These are phyloP conservation scores for Merops nubicus DNA, from an alignment of 2,113 vertebrate genomes.

Conservation along the genomic window DNA sequence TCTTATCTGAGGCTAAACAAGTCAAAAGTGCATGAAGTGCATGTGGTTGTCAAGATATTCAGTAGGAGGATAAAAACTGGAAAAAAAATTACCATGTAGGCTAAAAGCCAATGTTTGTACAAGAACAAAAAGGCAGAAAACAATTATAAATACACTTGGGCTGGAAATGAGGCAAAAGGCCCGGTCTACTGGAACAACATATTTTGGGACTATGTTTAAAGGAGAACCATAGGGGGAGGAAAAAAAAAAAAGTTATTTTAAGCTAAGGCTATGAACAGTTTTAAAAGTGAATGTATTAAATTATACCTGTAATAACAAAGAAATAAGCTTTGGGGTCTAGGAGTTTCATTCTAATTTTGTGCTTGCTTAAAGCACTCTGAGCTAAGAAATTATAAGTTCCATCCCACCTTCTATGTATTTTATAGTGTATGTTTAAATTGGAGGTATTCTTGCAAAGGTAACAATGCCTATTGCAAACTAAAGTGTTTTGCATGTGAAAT, in stretches of 20 bases:
- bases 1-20: not conserved
- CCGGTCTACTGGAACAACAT: not conserved
- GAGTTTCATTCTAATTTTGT: not conserved
- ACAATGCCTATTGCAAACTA: not conserved
- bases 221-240: not conserved
- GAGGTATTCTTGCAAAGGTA: not conserved
- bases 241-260: not conserved
- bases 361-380: not conserved
- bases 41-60: not conserved
- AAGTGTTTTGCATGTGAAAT: not conserved
- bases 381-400: not conserved
- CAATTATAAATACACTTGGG: slow-evolving; percentile 10
- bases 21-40: not conserved
- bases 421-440: not conserved
- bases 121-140: slow-evolving; percentile 27
- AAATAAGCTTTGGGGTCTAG: not conserved
- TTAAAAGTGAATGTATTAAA: not conserved
- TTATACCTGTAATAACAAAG: not conserved
- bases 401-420: not conserved
- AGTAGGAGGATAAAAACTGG: not conserved
- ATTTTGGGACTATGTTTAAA: not conserved
- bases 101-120: slow-evolving; percentile 43
- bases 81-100: slow-evolving; percentile 12
- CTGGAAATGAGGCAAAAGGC: slow-evolving; percentile 38
- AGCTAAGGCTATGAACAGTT: not conserved